These are phyloP conservation scores for Mechanitis messenoides DNA, from an alignment of 2,888 invertebrate genomes.

Conservation along the genomic window DNA sequence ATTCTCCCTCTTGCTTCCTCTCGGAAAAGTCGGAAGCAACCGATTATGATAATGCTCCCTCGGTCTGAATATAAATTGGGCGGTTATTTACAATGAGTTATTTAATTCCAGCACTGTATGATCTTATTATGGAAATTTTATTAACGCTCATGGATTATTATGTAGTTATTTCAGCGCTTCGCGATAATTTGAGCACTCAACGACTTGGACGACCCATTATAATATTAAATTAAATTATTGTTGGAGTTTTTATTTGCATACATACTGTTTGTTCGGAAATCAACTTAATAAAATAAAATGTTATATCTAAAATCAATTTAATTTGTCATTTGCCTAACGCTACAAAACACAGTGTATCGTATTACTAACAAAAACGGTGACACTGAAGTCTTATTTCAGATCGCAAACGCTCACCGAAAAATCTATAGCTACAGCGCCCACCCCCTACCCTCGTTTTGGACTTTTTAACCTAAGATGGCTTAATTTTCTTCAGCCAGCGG, in stretches of 20 bases:
- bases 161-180: slow-evolving; percentile 36
- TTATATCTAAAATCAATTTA: no score
- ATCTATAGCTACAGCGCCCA: slow-evolving; percentile 47
- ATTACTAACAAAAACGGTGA: slow-evolving; percentile 24
- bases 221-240: slow-evolving; percentile 7
- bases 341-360: slow-evolving; percentile 5
- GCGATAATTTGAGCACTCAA: slow-evolving; percentile 26
- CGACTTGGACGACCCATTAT: slow-evolving; percentile 21
- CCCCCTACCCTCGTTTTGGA: slow-evolving; percentile 47
- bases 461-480: slow-evolving; percentile 71
- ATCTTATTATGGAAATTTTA: slow-evolving; percentile 60
- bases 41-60: slow-evolving; percentile 62
- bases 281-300: no score
- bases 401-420: slow-evolving; percentile 52
- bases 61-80: slow-evolving; percentile 68
- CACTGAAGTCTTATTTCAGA: slow-evolving; percentile 56
- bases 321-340: not conserved
- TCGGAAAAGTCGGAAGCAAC: slow-evolving; percentile 34
- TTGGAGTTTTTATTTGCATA: not conserved
- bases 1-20: slow-evolving; percentile 14
- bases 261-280: no score
- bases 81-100: slow-evolving; percentile 69
- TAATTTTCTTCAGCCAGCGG: slow-evolving; percentile 60
- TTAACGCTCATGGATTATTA: slow-evolving; percentile 43
- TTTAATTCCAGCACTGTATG: slow-evolving; percentile 53